phyloP scores from a whole-genome alignment of 1,140 invertebrate species.

The Hylyphantes graminicola region DNA sequence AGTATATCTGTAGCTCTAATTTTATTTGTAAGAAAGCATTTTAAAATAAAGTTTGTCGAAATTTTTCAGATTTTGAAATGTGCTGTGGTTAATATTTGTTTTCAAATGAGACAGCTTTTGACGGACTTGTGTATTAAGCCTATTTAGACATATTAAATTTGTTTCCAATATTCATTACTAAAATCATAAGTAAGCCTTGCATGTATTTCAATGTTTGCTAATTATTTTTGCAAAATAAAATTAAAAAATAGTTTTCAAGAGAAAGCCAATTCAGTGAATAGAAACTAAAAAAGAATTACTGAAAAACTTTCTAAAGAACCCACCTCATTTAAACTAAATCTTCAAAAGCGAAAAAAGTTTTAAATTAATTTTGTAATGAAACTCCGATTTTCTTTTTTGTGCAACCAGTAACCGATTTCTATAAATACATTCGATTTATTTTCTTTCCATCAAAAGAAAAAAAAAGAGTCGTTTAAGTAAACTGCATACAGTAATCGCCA shows the following conservation, averaged over 20 bases:
- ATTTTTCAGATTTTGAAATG: too few relatives aligned
- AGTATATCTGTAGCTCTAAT: too few relatives aligned
- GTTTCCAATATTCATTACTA: too few relatives aligned
- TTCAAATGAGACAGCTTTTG: too few relatives aligned
- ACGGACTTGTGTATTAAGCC: too few relatives aligned
- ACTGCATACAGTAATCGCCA: slow-evolving; percentile 31
- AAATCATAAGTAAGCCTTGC: too few relatives aligned
- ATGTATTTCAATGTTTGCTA: too few relatives aligned
- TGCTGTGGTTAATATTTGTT: too few relatives aligned
- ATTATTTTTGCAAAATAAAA: background rate
- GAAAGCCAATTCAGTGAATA: background rate
- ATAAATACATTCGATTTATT: slow-evolving; percentile 36
- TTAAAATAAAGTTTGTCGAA: too few relatives aligned
- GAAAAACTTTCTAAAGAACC: background rate
- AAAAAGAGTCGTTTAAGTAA: slow-evolving; percentile 24
- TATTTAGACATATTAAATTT: too few relatives aligned
- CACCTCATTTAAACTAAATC: background rate
- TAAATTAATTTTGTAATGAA: background rate
- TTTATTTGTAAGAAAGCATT: too few relatives aligned
- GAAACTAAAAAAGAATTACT: background rate
- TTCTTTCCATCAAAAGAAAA: slow-evolving; percentile 21
- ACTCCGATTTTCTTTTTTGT: background rate
- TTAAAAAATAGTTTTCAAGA: background rate
- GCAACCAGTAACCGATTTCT: slow-evolving; percentile 5
- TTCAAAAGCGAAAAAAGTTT: background rate